phyloP scores from a whole-genome alignment of 2,797 vertebrate species.

The Pyrocephalus nanus region DNA sequence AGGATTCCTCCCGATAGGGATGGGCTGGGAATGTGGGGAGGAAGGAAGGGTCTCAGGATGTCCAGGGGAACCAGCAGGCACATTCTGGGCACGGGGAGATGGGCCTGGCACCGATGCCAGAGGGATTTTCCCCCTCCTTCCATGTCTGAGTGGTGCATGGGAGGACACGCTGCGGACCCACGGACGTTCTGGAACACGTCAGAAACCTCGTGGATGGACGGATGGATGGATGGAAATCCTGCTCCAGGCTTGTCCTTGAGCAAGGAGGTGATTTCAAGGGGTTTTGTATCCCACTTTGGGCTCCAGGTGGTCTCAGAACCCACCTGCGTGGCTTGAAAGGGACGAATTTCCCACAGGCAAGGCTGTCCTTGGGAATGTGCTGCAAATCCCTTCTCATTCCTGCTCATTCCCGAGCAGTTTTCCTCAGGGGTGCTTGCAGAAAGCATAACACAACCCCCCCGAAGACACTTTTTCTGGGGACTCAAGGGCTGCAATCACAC shows the following conservation, averaged over 20 bases:
- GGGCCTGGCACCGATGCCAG: fast-evolving
- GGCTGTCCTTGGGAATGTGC: fast-evolving
- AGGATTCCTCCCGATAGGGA: background rate
- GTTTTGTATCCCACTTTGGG: fast-evolving
- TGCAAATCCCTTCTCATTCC: fast-evolving
- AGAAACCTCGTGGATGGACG: no score
- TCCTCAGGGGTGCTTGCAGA: background rate
- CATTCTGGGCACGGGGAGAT: fast-evolving
- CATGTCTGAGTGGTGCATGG: fast-evolving
- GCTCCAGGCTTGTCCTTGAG: background rate
- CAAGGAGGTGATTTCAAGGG: background rate
- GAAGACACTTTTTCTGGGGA: background rate
- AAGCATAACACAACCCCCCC: background rate
- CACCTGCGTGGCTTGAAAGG: fast-evolving
- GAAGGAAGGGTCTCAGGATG: background rate
- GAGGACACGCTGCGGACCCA: background rate
- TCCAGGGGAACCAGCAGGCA: fast-evolving
- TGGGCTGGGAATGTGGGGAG: background rate
- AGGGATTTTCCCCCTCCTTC: background rate
- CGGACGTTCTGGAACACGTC: fast-evolving
- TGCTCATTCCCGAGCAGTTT: fast-evolving
- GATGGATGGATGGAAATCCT: background rate
- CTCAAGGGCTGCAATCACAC: background rate
- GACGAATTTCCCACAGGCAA: fast-evolving
- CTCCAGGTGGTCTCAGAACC: fast-evolving